Percentiles rank a stretch among this genome's conserved stretches.
These are phyloP conservation scores for Drosophila saltans DNA, from an alignment of 1,140 invertebrate species.

Conservation along the genomic window DNA sequence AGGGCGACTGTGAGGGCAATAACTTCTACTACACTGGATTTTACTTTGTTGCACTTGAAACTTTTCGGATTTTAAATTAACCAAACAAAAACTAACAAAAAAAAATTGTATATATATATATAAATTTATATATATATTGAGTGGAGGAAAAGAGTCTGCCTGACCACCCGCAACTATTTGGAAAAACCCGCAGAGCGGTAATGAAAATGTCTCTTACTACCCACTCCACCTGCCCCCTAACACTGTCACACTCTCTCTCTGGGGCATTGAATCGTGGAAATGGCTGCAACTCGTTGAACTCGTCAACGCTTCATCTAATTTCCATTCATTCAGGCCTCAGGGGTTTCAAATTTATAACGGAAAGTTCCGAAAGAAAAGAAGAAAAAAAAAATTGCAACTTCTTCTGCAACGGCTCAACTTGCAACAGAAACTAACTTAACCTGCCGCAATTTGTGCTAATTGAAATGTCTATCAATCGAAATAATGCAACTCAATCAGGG, in stretches of 20 bases:
- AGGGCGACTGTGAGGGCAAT: slow-evolving; percentile 31
- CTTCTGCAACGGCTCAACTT: neutral
- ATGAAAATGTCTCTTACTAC: slow-evolving; percentile 44
- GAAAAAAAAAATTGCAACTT: slow-evolving; percentile 23
- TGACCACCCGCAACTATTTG: slow-evolving; percentile 77
- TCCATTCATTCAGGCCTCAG: slow-evolving; percentile 62
- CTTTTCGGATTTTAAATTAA: slow-evolving; percentile 33
- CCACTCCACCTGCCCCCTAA: neutral
- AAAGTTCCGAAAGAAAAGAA: slow-evolving; percentile 43
- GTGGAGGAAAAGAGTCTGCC: slow-evolving; percentile 32
- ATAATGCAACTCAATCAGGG: slow-evolving; percentile 76
- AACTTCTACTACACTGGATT: slow-evolving; percentile 56
- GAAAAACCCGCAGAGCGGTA: slow-evolving; percentile 60
- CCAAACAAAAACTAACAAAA: slow-evolving; percentile 33
- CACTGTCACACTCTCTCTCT: slow-evolving; percentile 33
- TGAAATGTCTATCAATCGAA: slow-evolving; percentile 78
- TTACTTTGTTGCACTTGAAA: slow-evolving; percentile 68
- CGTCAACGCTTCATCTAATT: slow-evolving; percentile 75
- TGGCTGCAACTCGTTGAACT: slow-evolving; percentile 41
- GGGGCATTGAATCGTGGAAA: slow-evolving; percentile 58
- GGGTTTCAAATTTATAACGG: slow-evolving; percentile 53
- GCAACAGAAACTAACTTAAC: slow-evolving; percentile 17
- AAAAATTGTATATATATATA: slow-evolving; percentile 25
- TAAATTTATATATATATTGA: neutral
- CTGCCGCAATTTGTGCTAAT: slow-evolving; percentile 71